Percentiles rank a stretch among this genome's conserved stretches.
These are phyloP conservation scores for Hippocampus zosterae DNA, from an alignment of 2,113 vertebrate species.

Conservation along the genomic window DNA sequence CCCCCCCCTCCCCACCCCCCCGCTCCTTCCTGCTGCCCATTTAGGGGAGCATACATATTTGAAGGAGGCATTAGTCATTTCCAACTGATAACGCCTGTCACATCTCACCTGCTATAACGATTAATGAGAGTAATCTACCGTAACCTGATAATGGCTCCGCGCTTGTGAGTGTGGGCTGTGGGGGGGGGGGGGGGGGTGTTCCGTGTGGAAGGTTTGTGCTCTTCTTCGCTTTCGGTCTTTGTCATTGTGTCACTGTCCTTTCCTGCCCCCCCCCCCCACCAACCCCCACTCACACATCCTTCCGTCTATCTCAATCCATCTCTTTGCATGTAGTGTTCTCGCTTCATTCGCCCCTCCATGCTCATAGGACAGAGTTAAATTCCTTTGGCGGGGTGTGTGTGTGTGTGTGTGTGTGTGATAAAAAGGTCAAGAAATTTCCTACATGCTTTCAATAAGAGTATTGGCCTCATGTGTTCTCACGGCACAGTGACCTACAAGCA, in stretches of 20 bases:
- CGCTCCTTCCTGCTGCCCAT: constrained; percentile 5
- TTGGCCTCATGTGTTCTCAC: constrained; percentile 17
- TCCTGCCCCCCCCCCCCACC: background rate
- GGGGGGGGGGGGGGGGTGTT: too few species aligned
- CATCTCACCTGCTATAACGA: constrained; percentile 65
- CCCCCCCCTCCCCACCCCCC: constrained; percentile 4
- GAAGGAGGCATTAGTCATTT: constrained; percentile 54
- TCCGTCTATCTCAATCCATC: constrained; percentile 31
- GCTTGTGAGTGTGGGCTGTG: constrained; percentile 14
- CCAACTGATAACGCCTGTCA: constrained; percentile 60
- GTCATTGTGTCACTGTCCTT: constrained; percentile 22
- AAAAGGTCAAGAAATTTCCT: constrained; percentile 22
- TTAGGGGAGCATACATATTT: constrained; percentile 37
- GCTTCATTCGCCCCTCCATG: constrained; percentile 15
- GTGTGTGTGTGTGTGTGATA: background rate
- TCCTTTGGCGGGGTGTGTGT: background rate
- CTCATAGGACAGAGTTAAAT: constrained; percentile 1
- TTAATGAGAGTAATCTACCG: constrained; percentile 66
- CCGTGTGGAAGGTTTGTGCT: constrained; percentile 3
- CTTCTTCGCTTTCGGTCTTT: constrained; percentile 13
- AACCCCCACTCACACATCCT: constrained; percentile 4
- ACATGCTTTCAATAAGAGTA: constrained; percentile 25
- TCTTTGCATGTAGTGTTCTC: constrained; percentile 13
- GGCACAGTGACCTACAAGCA: constrained; percentile 15
- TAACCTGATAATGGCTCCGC: constrained; percentile 58